Evolutionary conservation across 2,888 invertebrate species (phyloP), one percentile per base, ranked within the genome.

Genomic region (Cephus spinipes): DNA sequence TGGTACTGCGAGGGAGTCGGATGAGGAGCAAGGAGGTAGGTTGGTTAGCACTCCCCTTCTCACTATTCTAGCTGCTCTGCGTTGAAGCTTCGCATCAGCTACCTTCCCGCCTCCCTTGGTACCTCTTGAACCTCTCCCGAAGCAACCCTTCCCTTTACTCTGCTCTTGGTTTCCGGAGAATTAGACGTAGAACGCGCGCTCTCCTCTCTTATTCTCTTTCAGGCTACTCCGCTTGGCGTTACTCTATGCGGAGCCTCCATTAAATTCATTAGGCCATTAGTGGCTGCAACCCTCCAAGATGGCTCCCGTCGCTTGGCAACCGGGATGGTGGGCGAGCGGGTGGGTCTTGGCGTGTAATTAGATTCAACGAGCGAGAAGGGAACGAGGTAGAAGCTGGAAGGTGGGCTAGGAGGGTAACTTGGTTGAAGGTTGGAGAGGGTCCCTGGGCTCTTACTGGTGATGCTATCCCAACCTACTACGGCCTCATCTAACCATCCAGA

Each of bases 241-340:
- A 73, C 79, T 76, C 76, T 69, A 75, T 73, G 81, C 83, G 90
- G 89, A 88, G 89, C 90, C 90, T 91, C 91, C 91, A 91, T 91
- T 91, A 91, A 91, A 91, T 91, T 91, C 91, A 91, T 91, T 91
- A 91, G 91, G 90, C 91, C 91, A 91, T 91, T 91, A 91, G 91
- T 91, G 91, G 91, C 91, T 90, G 90, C 91, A 90, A 90, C 90
- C 91, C 91, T 91, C 91, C 90, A 91, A 91, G 91, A 91, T 91
- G 91, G 91, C 91, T 87, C 87, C 91, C 90, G 91, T 91, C 90
- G 91, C 91, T 81, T 91, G 90, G 91, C 91, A 91, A 91, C 91
- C 83, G 69, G 35, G 69, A 76, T 75, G 75, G 80, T 75, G 80
- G 80, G 69, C 81, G 80, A 80, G 73, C 77, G 85, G 88, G 85